phyloP scores from a whole-genome alignment of 2,797 vertebrate genomes.

The Syndactyla subalaris region DNA sequence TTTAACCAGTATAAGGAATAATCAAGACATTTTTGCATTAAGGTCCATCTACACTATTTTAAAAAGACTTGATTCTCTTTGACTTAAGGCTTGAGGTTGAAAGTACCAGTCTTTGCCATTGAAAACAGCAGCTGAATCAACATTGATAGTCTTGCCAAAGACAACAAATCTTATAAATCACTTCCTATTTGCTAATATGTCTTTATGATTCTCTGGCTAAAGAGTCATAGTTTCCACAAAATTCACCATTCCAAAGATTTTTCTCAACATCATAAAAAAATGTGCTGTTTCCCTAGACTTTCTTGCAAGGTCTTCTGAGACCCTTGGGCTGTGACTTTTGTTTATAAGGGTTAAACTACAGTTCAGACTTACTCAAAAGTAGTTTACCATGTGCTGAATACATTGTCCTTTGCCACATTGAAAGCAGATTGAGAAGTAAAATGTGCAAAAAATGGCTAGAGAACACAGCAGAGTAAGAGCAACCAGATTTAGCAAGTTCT shows the following conservation, averaged over 20 bases:
- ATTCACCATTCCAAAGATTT: neutral
- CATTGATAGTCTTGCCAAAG: neutral
- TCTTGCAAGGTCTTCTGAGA: neutral
- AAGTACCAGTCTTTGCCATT: neutral
- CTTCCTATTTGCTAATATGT: neutral
- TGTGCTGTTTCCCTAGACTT: neutral
- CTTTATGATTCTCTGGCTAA: neutral
- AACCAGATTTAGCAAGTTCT: neutral
- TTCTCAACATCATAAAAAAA: neutral
- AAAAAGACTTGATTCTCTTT: neutral
- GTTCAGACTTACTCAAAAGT: neutral
- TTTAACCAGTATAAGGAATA: neutral
- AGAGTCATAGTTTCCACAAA: neutral
- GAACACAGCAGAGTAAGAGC: neutral
- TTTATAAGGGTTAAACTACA: neutral
- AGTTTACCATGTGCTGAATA: neutral
- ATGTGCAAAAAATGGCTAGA: neutral
- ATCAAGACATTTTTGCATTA: neutral
- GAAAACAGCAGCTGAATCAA: slow-evolving; percentile 3
- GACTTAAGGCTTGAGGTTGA: neutral
- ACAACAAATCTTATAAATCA: neutral
- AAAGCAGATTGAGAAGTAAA: neutral
- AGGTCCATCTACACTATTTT: neutral
- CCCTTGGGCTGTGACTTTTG: neutral
- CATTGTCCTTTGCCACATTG: neutral